Percentiles rank a stretch among this genome's conserved stretches.
These are phyloP conservation scores for Etheostoma nigrum DNA, from an alignment of 2,797 vertebrate species.

Conservation along the genomic window DNA sequence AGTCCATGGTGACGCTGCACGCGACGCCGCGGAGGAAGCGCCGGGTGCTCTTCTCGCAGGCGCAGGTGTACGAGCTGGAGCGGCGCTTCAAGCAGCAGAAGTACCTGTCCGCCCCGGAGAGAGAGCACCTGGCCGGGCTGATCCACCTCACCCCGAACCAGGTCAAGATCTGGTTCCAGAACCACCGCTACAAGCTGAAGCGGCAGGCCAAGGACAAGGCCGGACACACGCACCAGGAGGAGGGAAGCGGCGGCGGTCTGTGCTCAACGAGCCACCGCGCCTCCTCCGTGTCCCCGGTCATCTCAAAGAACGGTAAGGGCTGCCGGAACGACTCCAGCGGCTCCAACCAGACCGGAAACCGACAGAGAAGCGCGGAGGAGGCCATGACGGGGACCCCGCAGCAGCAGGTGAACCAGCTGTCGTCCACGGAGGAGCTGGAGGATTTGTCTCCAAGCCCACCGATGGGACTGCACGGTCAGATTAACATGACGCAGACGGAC, in stretches of 20 bases:
- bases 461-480: slow-evolving; percentile 83
- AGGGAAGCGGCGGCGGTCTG: slow-evolving; percentile 75
- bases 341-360: slow-evolving; percentile 60
- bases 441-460: slow-evolving; percentile 90
- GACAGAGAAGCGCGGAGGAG: slow-evolving; percentile 45
- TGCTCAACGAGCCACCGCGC: slow-evolving; percentile 86
- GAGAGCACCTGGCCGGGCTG: slow-evolving; percentile 93
- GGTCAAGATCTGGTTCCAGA: slow-evolving; percentile 99
- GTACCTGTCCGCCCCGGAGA: slow-evolving; percentile 94
- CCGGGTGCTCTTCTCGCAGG: slow-evolving; percentile 94
- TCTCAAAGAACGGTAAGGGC: slow-evolving; percentile 88
- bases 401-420: slow-evolving; percentile 71
- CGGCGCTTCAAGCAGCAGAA: slow-evolving; percentile 93
- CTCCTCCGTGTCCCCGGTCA: slow-evolving; percentile 82
- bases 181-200: slow-evolving; percentile 97
- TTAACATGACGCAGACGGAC: slow-evolving; percentile 88
- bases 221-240: slow-evolving; percentile 84
- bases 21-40: slow-evolving; percentile 89
- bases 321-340: slow-evolving; percentile 84
- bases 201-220: slow-evolving; percentile 93
- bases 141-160: slow-evolving; percentile 96
- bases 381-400: background rate
- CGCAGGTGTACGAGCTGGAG: slow-evolving; percentile 94
- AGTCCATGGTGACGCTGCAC: slow-evolving; percentile 89
- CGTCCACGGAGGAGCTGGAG: slow-evolving; percentile 85